phyloP scores from a whole-genome alignment of 2,797 vertebrate genomes.

The Centropyge bicolor region DNA sequence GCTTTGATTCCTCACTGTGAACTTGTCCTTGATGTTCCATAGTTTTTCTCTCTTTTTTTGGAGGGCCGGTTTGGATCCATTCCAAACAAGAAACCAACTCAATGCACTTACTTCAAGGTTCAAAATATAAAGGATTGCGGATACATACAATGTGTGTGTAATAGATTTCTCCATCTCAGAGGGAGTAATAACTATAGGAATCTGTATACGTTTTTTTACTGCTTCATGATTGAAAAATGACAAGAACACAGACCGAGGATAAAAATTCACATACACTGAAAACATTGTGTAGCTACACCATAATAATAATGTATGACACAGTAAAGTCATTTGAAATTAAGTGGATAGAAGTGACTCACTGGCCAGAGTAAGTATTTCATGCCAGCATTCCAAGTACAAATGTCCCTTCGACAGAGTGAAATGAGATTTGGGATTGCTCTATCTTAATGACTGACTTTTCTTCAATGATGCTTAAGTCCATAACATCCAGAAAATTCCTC shows the following conservation, averaged over 20 bases:
- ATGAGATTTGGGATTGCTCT: constrained; percentile 52
- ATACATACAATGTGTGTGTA: too few relatives aligned
- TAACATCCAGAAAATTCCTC: constrained; percentile 48
- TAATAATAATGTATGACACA: constrained; percentile 28
- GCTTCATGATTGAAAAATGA: background rate
- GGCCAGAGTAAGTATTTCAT: constrained; percentile 40
- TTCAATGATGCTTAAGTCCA: constrained; percentile 55
- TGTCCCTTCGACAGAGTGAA: constrained; percentile 37
- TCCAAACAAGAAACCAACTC: constrained; percentile 29
- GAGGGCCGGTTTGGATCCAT: constrained; percentile 8
- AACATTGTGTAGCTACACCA: background rate
- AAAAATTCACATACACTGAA: background rate
- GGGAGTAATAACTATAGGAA: background rate
- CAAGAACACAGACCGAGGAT: background rate
- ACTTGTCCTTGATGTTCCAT: constrained; percentile 27
- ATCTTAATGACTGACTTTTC: constrained; percentile 57
- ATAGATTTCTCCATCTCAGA: constrained; percentile 3
- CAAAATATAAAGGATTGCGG: background rate
- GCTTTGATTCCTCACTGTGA: constrained; percentile 54
- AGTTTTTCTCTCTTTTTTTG: constrained; percentile 9
- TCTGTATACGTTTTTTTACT: background rate
- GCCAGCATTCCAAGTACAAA: constrained; percentile 22
- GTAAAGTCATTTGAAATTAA: constrained; percentile 36
- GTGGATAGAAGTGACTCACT: constrained; percentile 23
- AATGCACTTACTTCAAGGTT: constrained; percentile 1